phyloP scores from a whole-genome alignment of 2,797 vertebrate genomes.

The Anas acuta region DNA sequence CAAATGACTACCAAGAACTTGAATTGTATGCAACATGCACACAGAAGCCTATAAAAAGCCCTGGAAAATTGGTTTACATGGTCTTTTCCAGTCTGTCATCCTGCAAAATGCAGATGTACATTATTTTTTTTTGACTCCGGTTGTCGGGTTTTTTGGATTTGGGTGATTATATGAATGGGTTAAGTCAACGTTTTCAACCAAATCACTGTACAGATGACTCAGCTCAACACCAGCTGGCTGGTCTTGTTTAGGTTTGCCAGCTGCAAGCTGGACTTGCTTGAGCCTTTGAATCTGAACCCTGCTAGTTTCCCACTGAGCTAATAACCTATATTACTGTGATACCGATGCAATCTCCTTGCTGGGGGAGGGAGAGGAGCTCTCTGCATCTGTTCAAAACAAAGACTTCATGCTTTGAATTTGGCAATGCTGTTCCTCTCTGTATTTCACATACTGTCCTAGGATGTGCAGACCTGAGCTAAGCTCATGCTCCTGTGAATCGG shows the following conservation, averaged over 20 bases:
- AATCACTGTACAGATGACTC: neutral
- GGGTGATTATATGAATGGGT: neutral
- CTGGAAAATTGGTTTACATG: conserved; percentile 15
- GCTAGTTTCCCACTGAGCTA: conserved; percentile 12
- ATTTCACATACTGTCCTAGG: neutral
- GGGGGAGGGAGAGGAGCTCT: neutral
- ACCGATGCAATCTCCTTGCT: neutral
- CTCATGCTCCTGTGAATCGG: neutral
- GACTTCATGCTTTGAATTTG: neutral
- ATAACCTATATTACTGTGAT: neutral
- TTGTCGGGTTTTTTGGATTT: neutral
- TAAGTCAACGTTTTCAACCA: conserved; percentile 5
- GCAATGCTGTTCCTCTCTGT: neutral
- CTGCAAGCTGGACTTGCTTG: conserved; percentile 43
- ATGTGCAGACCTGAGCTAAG: neutral
- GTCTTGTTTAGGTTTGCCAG: conserved; percentile 49
- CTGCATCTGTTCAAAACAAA: neutral
- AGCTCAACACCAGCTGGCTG: conserved; percentile 38
- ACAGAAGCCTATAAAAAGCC: neutral
- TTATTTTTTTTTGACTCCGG: neutral
- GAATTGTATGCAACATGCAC: neutral
- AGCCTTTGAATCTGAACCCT: conserved; percentile 4
- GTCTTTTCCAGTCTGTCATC: neutral
- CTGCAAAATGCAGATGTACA: neutral
- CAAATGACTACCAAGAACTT: neutral